Conservation (phyloP, 2,797 vertebrate species). For the Smutsia gigantea region DNA sequence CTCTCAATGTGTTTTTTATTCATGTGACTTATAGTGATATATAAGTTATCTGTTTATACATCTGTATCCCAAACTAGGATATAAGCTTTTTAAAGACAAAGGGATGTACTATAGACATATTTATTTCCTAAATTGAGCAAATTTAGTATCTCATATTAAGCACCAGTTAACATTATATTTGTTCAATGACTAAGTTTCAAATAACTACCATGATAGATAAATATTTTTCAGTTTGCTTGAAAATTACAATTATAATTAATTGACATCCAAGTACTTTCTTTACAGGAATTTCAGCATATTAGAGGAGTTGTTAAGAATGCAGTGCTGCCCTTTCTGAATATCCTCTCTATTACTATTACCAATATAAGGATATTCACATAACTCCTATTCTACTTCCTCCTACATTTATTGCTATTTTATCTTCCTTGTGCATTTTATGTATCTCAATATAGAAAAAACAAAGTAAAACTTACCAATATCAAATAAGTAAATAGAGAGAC, state of each 20-base stretch:
- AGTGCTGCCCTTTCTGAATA: not conserved
- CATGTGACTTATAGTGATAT: not conserved
- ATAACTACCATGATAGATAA: not conserved
- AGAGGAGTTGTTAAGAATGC: not conserved
- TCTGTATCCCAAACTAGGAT: not conserved
- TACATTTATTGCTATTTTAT: not conserved
- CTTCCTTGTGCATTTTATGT: not conserved
- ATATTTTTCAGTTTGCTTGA: conserved; percentile 1
- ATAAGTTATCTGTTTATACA: not conserved
- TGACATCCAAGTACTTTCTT: not conserved
- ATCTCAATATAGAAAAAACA: no score
- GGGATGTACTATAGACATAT: not conserved
- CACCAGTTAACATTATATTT: not conserved
- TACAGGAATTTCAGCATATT: not conserved
- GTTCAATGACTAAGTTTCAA: not conserved
- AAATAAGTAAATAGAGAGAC: no score
- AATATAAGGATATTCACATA: not conserved
- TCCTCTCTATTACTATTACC: not conserved
- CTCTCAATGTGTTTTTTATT: not conserved
- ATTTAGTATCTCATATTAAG: not conserved
- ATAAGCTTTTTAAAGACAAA: not conserved
- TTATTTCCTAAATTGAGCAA: conserved; percentile 3
- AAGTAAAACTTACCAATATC: no score
- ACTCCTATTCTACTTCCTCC: not conserved
- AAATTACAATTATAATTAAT: not conserved